A percentile compares a stretch with the other conserved stretches of the same genome.
Conservation (phyloP, 2,888 invertebrate genomes). For the Lordiphosa fenestrarum region DNA sequence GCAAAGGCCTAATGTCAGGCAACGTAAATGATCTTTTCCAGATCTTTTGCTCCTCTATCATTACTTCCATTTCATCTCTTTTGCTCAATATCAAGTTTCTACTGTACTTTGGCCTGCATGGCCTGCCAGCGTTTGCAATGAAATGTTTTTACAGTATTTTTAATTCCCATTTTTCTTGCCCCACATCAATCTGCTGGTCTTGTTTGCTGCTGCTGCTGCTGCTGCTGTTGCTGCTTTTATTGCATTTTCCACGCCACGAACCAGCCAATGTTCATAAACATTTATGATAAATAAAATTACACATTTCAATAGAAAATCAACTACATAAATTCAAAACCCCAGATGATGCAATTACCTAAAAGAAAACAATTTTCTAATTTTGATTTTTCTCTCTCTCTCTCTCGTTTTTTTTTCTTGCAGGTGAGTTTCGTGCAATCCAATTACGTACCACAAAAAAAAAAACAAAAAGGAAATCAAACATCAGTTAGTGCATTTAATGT, state of each 20-base stretch:
- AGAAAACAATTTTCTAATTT: constrained; percentile 30
- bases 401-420: no score
- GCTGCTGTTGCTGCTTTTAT: constrained; percentile 22
- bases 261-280: constrained; percentile 27
- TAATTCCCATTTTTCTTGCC: constrained; percentile 35
- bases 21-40: no score
- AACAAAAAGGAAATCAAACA: constrained; percentile 31
- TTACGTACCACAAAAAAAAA: constrained; percentile 58
- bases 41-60: background rate
- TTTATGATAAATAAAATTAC: constrained; percentile 39
- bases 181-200: constrained; percentile 3
- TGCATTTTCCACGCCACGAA: constrained; percentile 40
- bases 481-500: constrained; percentile 37
- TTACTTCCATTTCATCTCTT: background rate
- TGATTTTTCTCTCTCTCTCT: constrained; percentile 15
- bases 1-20: no score
- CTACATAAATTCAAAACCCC: constrained; percentile 8
- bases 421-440: constrained; percentile 52
- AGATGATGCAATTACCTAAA: constrained; percentile 27
- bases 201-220: no score
- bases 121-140: constrained; percentile 14
- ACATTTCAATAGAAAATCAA: constrained; percentile 31
- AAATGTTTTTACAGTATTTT: constrained; percentile 43
- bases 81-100: background rate
- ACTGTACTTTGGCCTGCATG: constrained; percentile 25